phyloP scores from a whole-genome alignment of 2,888 invertebrate genomes.

The Gerris lacustris region DNA sequence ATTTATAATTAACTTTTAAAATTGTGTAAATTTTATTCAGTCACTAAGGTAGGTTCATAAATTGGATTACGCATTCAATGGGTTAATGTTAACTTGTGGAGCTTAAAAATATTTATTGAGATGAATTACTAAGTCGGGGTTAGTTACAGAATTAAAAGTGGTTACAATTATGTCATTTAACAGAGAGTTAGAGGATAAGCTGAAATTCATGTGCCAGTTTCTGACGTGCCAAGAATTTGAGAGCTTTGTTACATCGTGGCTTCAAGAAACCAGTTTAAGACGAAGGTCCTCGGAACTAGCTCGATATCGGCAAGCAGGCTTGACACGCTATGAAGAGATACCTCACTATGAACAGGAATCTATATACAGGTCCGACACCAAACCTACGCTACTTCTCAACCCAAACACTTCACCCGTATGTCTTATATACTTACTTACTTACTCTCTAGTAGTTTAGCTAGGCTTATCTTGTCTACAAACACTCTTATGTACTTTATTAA shows the following conservation, averaged over 20 bases:
- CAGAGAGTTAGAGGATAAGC: conserved; percentile 69
- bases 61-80: no score
- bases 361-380: conserved; percentile 2
- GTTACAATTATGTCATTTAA: conserved; percentile 13
- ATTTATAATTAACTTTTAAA: no score
- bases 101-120: no score
- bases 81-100: no score
- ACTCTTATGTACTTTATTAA: background rate
- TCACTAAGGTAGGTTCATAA: no score
- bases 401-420: conserved; percentile 16
- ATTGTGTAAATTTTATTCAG: no score
- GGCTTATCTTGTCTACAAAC: background rate
- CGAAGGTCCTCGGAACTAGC: conserved; percentile 68
- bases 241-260: conserved; percentile 60
- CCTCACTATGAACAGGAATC: conserved; percentile 65
- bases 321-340: conserved; percentile 71
- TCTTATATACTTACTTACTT: background rate
- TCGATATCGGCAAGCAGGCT: conserved; percentile 73
- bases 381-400: background rate
- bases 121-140: no score
- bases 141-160: no score
- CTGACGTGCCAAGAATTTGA: conserved; percentile 75
- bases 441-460: background rate
- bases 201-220: conserved; percentile 78
- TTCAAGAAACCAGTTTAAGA: conserved; percentile 73